A percentile compares a stretch with the other conserved stretches of the same genome.
Evolutionary conservation across 2,113 vertebrate species (phyloP).

Genomic region (Hippocampus zosterae): DNA sequence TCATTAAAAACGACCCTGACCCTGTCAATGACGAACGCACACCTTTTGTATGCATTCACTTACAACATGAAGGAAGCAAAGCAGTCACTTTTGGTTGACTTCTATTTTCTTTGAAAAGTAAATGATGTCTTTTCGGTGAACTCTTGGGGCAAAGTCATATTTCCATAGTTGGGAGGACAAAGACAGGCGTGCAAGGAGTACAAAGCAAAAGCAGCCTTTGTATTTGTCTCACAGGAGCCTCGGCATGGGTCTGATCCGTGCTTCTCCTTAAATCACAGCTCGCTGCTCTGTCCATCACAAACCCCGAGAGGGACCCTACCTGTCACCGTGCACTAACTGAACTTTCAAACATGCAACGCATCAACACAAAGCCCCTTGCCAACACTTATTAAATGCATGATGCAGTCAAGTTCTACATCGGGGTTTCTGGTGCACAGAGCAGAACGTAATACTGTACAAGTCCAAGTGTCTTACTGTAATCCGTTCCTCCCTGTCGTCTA

Average conservation of each 20-base stretch:
- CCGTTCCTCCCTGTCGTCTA: conserved; percentile 85
- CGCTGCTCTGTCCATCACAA: conserved; percentile 64
- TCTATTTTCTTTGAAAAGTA: conserved; percentile 42
- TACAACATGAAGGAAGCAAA: conserved; percentile 15
- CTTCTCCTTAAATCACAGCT: conserved; percentile 56
- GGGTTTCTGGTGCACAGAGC: neutral
- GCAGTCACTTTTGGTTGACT: conserved; percentile 27
- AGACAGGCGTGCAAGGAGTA: conserved; percentile 54
- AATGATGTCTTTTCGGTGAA: conserved; percentile 47
- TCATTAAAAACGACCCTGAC: conserved; percentile 16
- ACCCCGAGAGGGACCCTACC: conserved; percentile 56
- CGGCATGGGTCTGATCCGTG: conserved; percentile 46
- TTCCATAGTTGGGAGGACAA: conserved; percentile 59
- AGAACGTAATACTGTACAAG: neutral
- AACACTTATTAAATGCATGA: neutral
- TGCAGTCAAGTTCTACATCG: neutral
- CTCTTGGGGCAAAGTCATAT: conserved; percentile 47
- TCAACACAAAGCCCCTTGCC: conserved; percentile 1
- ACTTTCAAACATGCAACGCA: conserved; percentile 54
- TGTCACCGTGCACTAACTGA: conserved; percentile 57
- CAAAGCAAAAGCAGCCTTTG: conserved; percentile 65
- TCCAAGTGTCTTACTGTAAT: conserved; percentile 78
- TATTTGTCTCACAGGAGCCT: conserved; percentile 53
- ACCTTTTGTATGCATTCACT: conserved; percentile 22
- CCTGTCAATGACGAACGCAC: conserved; percentile 10